phyloP scores from a whole-genome alignment of 2,888 invertebrate genomes.

The Mesorhabditis belari region DNA sequence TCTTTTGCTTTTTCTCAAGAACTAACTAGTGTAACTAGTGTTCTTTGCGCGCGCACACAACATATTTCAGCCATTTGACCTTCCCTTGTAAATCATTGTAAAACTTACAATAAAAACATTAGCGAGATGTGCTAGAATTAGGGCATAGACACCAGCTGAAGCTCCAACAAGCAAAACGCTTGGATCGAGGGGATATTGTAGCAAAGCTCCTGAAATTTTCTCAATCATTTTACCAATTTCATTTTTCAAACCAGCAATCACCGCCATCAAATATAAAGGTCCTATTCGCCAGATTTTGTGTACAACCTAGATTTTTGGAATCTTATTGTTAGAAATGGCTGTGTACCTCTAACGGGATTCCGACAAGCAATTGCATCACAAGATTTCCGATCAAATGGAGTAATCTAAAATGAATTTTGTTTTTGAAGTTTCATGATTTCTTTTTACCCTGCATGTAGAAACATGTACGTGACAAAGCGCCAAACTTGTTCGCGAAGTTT shows the following conservation, averaged over 20 bases:
- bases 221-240: too few relatives aligned
- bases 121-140: constrained; percentile 54
- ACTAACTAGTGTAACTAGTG: too few relatives aligned
- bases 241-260: constrained; percentile 4
- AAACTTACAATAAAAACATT: constrained; percentile 54
- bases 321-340: too few relatives aligned
- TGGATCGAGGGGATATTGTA: constrained; percentile 56
- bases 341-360: constrained; percentile 87
- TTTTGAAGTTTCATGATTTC: too few relatives aligned
- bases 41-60: not conserved
- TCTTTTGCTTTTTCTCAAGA: too few relatives aligned
- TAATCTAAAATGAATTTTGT: too few relatives aligned
- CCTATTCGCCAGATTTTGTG: constrained; percentile 81
- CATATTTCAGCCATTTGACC: not conserved
- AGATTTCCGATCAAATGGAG: constrained; percentile 80
- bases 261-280: constrained; percentile 53
- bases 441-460: constrained; percentile 10
- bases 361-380: constrained; percentile 81
- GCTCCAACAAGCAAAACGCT: constrained; percentile 64
- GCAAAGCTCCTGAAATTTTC: constrained; percentile 56
- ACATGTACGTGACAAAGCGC: constrained; percentile 80
- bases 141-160: constrained; percentile 54
- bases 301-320: too few relatives aligned
- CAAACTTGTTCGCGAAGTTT: constrained; percentile 76
- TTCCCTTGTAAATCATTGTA: too few relatives aligned